These are phyloP conservation scores for Acronicta psi DNA, from an alignment of 2,888 invertebrate genomes.

Conservation along the genomic window DNA sequence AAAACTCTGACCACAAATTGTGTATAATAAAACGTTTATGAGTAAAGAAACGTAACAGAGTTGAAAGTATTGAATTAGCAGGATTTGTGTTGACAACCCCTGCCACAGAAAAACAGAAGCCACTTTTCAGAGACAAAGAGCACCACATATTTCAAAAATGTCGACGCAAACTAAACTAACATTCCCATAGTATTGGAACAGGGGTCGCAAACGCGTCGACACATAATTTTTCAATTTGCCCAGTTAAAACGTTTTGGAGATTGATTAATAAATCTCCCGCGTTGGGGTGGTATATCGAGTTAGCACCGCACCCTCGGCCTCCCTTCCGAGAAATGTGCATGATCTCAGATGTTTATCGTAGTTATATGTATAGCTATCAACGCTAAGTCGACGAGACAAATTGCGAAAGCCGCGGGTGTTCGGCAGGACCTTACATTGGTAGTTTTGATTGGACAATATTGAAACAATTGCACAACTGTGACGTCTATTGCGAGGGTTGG, in stretches of 20 bases:
- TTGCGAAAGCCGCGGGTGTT: constrained; percentile 34
- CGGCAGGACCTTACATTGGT: constrained; percentile 13
- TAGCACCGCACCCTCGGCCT: constrained; percentile 58
- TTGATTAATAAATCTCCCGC: constrained; percentile 88
- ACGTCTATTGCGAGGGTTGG: not conserved
- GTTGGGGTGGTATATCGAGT: constrained; percentile 66
- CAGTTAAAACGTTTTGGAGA: constrained; percentile 81
- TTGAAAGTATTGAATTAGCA: not conserved
- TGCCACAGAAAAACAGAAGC: constrained; percentile 18
- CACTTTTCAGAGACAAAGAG: constrained; percentile 27
- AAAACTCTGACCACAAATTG: no score
- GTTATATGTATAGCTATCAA: constrained; percentile 40
- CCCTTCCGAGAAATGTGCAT: constrained; percentile 60
- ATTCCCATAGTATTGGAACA: constrained; percentile 51
- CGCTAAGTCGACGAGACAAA: constrained; percentile 48
- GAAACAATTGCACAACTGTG: not conserved
- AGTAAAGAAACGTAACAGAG: not conserved
- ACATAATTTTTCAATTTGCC: constrained; percentile 85
- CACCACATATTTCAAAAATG: constrained; percentile 37
- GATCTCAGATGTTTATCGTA: constrained; percentile 60
- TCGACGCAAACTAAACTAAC: constrained; percentile 48
- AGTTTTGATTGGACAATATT: constrained; percentile 23
- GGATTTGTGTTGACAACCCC: not conserved
- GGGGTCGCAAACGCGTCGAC: constrained; percentile 71
- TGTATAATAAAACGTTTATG: no score